Evolutionary conservation across 2,113 vertebrate genomes (phyloP).

Genomic region (Vulpes lagopus): DNA sequence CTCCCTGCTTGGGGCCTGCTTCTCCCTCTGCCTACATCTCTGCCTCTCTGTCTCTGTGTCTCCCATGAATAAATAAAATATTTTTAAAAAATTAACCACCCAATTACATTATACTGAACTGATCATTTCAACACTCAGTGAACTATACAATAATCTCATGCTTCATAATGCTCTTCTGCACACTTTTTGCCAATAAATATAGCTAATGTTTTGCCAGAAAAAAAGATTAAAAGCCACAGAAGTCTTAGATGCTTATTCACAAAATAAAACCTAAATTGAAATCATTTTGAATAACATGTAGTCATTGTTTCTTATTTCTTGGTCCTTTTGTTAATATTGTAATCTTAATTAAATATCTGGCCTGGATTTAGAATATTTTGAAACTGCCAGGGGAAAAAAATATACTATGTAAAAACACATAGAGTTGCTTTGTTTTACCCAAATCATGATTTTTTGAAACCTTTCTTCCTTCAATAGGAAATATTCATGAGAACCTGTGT

Average conservation of each 20-base stretch:
- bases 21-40: too few species aligned
- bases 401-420: not conserved
- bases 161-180: not conserved
- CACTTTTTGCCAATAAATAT: not conserved
- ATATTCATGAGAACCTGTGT: not conserved
- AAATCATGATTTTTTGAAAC: not conserved
- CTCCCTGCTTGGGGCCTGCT: too few species aligned
- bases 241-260: not conserved
- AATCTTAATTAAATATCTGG: conserved; percentile 41
- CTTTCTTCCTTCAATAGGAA: not conserved
- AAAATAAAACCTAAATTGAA: conserved; percentile 27
- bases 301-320: not conserved
- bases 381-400: not conserved
- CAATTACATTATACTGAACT: not conserved
- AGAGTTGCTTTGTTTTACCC: not conserved
- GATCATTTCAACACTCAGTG: not conserved
- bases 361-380: conserved; percentile 17
- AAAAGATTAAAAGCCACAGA: not conserved
- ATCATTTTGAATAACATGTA: not conserved
- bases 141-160: not conserved
- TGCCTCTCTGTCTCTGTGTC: too few species aligned
- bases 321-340: not conserved
- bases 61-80: too few species aligned
- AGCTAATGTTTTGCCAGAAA: not conserved
- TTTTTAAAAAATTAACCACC: not conserved